Conservation (phyloP, 2,113 vertebrate species). For the Nannospalax galili region DNA sequence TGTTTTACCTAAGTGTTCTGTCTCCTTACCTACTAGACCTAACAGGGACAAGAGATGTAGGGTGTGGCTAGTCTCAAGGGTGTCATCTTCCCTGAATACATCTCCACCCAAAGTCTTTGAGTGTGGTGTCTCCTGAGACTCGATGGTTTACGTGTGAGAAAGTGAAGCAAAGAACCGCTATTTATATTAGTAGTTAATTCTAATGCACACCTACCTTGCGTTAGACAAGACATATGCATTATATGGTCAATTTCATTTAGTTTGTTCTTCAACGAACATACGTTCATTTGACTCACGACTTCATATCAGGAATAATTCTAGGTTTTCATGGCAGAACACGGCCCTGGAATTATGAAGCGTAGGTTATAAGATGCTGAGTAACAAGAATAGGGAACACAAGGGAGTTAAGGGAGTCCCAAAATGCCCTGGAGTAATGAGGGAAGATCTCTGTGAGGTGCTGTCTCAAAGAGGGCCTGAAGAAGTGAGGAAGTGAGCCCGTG, state of each 20-base stretch:
- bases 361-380: not conserved
- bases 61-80: not conserved
- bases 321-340: not conserved
- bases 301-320: not conserved
- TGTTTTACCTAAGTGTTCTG: not conserved
- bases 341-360: not conserved
- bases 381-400: not conserved
- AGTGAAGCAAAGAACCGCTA: not conserved
- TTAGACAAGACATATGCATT: not conserved
- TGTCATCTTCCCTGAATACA: not conserved
- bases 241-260: not conserved
- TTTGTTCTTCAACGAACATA: not conserved
- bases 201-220: not conserved
- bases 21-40: not conserved
- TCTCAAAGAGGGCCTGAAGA: not conserved
- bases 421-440: not conserved
- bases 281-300: not conserved
- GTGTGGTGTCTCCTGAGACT: not conserved
- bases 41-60: not conserved
- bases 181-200: slow-evolving; percentile 19
- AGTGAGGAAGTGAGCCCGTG: not conserved
- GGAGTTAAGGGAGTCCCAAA: not conserved
- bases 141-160: not conserved
- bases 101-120: not conserved
- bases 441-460: not conserved